phyloP scores from a whole-genome alignment of 2,797 vertebrate genomes.

The Adelosebastes latens region DNA sequence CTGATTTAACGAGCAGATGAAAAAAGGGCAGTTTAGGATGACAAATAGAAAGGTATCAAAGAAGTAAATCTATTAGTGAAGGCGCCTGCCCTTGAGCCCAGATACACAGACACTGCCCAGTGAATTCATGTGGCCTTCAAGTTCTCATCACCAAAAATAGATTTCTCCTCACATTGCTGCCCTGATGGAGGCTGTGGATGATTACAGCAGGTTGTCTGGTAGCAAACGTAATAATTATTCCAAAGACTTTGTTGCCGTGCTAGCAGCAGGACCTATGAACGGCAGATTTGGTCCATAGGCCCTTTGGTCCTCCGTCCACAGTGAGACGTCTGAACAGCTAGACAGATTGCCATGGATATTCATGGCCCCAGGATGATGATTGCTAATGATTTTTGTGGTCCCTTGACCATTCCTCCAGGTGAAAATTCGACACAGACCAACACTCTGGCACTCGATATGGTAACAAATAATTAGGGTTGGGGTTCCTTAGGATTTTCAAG shows the following conservation, averaged over 20 bases:
- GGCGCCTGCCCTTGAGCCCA: constrained; percentile 28
- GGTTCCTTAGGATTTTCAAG: background rate
- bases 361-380: background rate
- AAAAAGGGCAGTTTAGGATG: constrained; percentile 11
- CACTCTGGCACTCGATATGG: background rate
- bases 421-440: background rate
- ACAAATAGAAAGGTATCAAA: constrained; percentile 32
- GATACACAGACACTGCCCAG: background rate
- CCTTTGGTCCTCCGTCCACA: background rate
- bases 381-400: background rate
- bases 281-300: background rate
- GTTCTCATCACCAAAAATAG: background rate
- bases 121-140: background rate
- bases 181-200: background rate
- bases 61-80: constrained; percentile 18
- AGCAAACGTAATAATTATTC: background rate
- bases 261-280: background rate
- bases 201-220: background rate
- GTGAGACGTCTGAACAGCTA: background rate
- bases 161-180: background rate
- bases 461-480: background rate
- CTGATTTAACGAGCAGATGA: constrained; percentile 36
- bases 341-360: background rate
- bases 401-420: background rate
- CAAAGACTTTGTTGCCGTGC: background rate